Evolutionary conservation across 2,113 vertebrate species (phyloP), one percentile per base, ranked within the genome.

Genomic region (Austrofundulus limnaeus): DNA sequence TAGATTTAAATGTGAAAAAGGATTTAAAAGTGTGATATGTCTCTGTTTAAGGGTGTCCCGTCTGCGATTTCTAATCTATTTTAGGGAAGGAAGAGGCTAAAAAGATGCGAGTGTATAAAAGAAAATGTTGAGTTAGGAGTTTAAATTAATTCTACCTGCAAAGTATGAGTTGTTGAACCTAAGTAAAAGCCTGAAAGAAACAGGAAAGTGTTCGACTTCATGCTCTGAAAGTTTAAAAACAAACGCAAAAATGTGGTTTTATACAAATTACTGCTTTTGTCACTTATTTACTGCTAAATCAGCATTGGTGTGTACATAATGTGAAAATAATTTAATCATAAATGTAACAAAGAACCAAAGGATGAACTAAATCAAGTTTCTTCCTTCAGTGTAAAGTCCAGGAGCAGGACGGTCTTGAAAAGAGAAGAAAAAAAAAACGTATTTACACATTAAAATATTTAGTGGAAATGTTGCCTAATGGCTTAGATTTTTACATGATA

Each of bases 321-420:
- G 7, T 24, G 15, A 48, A 48, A 23, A 8, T 3, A 39, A 23
- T 23, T 15, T 8, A 55, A 21, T 13, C 19, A 23, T 16, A 4
- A 23, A 9, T 55, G 53, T 34, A 47, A n/a, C 16, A 10, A 34
- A 34, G 31, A 34, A 34, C 5, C 10, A 5, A 34, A 34, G 10
- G 31, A 10, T 34, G 31, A 34, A 1, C 31, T 9, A 34, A 8
- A 34, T 34, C 2, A 59, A 52, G 17, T 56, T 53, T 45, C 69
- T 54, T 64, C 20, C 31, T 8, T 68, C 66, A 57, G 39, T 8
- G 2, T 54, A 17, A 61, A 43, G 61, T n/a, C 9, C 1, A 1
- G 41, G 47, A 16, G 43, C 39, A 49, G 54, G n/a, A 47, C 34
- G 31, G 7, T 56, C 39, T 57, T 34, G 37, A 15, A 51, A 47